phyloP scores from a whole-genome alignment of 2,797 vertebrate genomes.

The Lerista edwardsae region DNA sequence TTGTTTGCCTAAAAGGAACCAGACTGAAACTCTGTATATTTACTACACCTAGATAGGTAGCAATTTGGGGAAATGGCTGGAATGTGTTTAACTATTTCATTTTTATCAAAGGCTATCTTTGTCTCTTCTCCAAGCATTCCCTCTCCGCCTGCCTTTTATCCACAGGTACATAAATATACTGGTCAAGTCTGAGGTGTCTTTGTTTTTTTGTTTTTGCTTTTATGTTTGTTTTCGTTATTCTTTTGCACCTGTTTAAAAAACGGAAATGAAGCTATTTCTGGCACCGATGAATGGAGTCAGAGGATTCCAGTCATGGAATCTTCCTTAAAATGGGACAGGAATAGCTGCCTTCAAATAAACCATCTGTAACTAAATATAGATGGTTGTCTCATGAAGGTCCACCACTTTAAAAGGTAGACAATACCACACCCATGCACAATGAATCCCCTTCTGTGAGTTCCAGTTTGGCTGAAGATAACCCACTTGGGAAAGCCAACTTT shows the following conservation, averaged over 20 bases:
- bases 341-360: conserved; percentile 63
- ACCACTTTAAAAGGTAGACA: conserved; percentile 51
- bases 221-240: conserved; percentile 59
- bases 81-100: conserved; percentile 48
- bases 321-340: conserved; percentile 64
- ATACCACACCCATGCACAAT: conserved; percentile 49
- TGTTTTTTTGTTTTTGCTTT: conserved; percentile 35
- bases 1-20: conserved; percentile 61
- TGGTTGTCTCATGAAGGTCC: conserved; percentile 54
- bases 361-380: conserved; percentile 58
- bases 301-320: conserved; percentile 52
- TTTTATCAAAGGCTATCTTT: conserved; percentile 68
- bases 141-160: background rate
- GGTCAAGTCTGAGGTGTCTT: conserved; percentile 7
- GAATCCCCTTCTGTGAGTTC: conserved; percentile 26
- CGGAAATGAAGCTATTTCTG: conserved; percentile 46
- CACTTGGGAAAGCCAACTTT: conserved; percentile 57
- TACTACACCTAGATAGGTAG: conserved; percentile 61
- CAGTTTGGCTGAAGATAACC: conserved; percentile 47
- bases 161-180: background rate
- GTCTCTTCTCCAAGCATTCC: conserved; percentile 29
- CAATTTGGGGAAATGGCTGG: conserved; percentile 50
- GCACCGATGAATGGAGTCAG: conserved; percentile 59
- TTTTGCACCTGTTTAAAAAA: conserved; percentile 63
- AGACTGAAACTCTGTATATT: conserved; percentile 49